phyloP scores from a whole-genome alignment of 2,888 invertebrate genomes.

The Caenorhabditis sp. region DNA sequence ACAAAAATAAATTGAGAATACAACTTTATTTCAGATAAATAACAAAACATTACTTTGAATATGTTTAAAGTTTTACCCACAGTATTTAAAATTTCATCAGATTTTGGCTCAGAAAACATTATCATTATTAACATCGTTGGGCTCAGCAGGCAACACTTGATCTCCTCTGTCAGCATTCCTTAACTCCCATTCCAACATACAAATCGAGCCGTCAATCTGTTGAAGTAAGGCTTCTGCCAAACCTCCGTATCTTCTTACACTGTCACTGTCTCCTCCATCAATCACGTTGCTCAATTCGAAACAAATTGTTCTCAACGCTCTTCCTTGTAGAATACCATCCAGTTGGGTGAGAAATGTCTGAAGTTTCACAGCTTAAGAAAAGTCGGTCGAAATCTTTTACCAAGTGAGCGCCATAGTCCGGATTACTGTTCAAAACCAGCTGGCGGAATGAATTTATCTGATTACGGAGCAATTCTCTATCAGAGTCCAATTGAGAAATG shows the following conservation, averaged over 20 bases:
- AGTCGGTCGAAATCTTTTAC: background rate
- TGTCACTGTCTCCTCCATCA: constrained; percentile 20
- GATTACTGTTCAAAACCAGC: background rate
- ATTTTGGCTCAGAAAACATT: background rate
- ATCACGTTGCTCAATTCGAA: constrained; percentile 22
- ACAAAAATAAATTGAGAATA: no score
- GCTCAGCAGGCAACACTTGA: constrained; percentile 1
- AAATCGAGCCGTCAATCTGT: constrained; percentile 26
- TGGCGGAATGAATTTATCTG: constrained; percentile 27
- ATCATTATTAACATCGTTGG: background rate
- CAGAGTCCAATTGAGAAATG: background rate
- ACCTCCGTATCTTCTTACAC: constrained; percentile 13
- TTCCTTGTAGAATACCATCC: constrained; percentile 32
- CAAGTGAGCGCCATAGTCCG: background rate
- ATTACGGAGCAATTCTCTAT: constrained; percentile 19
- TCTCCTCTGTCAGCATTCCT: background rate
- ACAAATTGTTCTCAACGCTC: constrained; percentile 19
- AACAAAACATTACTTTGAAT: no score
- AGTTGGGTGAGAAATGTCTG: constrained; percentile 29
- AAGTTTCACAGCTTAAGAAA: no score
- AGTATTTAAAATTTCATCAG: no score
- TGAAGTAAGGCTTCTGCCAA: constrained; percentile 16
- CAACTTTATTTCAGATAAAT: no score
- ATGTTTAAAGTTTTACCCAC: no score
- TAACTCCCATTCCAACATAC: constrained; percentile 28